Conservation (phyloP, 2,888 invertebrate genomes). For the Nephrotoma guestfalica region DNA sequence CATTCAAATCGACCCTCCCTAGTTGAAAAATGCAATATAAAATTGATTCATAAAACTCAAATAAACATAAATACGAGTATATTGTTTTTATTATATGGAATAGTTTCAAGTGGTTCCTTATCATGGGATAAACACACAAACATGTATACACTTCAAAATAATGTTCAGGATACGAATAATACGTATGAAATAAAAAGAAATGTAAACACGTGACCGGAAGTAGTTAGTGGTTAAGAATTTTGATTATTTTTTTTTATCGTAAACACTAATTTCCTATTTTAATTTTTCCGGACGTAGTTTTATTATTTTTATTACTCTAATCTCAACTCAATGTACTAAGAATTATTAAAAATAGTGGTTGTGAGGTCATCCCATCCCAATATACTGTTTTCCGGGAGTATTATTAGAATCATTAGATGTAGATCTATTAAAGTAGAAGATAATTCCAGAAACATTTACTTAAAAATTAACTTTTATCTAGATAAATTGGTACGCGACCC, state of each 20-base stretch:
- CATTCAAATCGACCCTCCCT: neutral
- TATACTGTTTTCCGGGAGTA: no score
- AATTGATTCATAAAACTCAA: neutral
- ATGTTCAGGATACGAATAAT: neutral
- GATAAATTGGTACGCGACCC: no score
- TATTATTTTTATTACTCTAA: neutral
- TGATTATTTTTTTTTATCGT: neutral
- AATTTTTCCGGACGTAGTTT: neutral
- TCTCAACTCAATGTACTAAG: no score
- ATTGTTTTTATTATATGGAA: neutral
- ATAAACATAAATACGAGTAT: neutral
- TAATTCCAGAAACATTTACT: no score
- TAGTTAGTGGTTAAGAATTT: neutral
- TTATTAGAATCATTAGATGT: no score
- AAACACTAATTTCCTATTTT: neutral
- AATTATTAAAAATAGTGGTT: no score
- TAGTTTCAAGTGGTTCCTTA: neutral
- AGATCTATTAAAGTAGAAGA: no score
- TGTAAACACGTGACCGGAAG: slow-evolving; percentile 1
- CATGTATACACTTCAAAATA: neutral
- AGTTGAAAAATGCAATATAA: neutral
- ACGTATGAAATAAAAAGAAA: neutral
- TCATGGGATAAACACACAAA: neutral
- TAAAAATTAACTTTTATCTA: no score
- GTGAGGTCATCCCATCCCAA: no score